Evolutionary conservation across 1,140 invertebrate species (phyloP), one percentile per base, ranked within the genome.

Genomic region (Tetragonula clypearis): DNA sequence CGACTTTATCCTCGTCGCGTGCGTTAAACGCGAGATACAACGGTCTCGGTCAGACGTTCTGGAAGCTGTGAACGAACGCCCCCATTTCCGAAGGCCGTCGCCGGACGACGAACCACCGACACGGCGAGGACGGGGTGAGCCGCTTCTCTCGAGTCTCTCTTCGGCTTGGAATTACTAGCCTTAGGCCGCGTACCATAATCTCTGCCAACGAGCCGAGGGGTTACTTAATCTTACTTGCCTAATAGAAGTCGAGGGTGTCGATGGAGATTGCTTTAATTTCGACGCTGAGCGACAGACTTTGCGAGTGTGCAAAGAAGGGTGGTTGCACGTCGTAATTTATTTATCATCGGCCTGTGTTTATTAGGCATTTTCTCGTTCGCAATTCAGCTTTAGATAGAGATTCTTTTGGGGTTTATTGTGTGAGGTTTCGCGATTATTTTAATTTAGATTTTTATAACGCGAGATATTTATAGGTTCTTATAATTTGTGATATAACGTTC

Each of bases 31-130:
- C 17, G 69, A 53, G 69, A 75, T 73, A 12, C 15, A 19, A 19
- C 21, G n/a, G 62, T 68, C 79, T 76, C 82, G 30, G 65, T 74
- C 78, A 76, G 77, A 41, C 77, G 77, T 79, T 88, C 65, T 84
- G 84, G 60, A 84, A 79, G 86, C 75, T 83, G 89, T 84, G 87
- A 90, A 84, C 87, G 86, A 90, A 90, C 89, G 89, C 76, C 86
- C 89, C 89, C 88, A 90, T 90, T 94, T 94, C 88, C 90, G 93
- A 94, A 95, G 94, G 94, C 92, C 91, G 90, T 89, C 89, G 65
- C 89, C 92, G 94, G 93, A 91, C 93, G 92, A 93, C 93, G 94
- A 95, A 94, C 94, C 92, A 92, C 92, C 93, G 92, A 73, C 82
- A 85, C 74, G 11, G 79, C 89, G 92, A 94, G 93, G 93, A 94